phyloP scores from a whole-genome alignment of 2,888 invertebrate genomes.

The Lasioglossum leucozonium region DNA sequence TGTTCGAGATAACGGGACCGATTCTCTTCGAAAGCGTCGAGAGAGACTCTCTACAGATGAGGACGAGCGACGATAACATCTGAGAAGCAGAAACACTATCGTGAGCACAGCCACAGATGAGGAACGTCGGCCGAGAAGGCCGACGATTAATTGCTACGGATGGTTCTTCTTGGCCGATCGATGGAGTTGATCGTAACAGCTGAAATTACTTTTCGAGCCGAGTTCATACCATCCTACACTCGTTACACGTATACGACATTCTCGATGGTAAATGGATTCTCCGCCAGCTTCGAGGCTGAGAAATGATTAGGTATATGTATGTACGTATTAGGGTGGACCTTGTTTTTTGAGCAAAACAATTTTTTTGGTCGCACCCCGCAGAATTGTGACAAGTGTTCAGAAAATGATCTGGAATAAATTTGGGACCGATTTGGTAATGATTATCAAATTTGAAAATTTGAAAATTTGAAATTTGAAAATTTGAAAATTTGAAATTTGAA shows the following conservation, averaged over 20 bases:
- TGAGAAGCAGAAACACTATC: slow-evolving; percentile 58
- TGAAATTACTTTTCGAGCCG: slow-evolving; percentile 25
- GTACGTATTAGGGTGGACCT: no score
- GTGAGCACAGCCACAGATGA: slow-evolving; percentile 64
- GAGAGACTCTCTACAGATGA: slow-evolving; percentile 40
- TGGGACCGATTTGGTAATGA: no score
- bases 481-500: no score
- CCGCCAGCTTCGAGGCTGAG: not conserved
- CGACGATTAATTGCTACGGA: slow-evolving; percentile 56
- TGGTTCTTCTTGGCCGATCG: slow-evolving; percentile 34
- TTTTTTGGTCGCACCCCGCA: no score
- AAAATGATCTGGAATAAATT: no score
- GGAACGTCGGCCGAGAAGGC: slow-evolving; percentile 45
- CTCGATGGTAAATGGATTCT: not conserved
- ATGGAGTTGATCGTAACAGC: slow-evolving; percentile 25
- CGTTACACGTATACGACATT: not conserved
- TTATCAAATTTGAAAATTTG: no score
- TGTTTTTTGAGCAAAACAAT: no score
- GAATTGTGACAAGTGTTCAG: no score
- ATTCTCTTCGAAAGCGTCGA: slow-evolving; percentile 42
- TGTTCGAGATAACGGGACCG: slow-evolving; percentile 47
- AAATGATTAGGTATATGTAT: not conserved
- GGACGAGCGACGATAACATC: slow-evolving; percentile 47
- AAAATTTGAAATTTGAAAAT: no score
- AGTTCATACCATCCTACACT: slow-evolving; percentile 19